Percentiles rank a stretch among this genome's conserved stretches.
These are phyloP conservation scores for Oceanodroma tethys DNA, from an alignment of 2,113 vertebrate species.

Conservation along the genomic window DNA sequence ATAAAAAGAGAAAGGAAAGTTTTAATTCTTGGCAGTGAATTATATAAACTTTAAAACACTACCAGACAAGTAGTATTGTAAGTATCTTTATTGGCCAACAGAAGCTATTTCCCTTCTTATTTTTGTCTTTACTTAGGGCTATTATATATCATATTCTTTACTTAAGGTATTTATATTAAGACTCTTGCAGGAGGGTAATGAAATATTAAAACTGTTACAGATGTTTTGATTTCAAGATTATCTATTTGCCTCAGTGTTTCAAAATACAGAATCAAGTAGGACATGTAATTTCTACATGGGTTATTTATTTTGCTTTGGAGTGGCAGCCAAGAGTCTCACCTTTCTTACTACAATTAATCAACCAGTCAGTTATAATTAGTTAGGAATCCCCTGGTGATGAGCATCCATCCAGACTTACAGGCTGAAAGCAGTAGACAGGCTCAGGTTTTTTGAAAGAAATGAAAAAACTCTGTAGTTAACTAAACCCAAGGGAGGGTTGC, in stretches of 20 bases:
- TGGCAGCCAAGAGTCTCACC: neutral
- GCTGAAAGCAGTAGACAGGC: neutral
- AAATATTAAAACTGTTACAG: neutral
- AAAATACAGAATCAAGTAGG: neutral
- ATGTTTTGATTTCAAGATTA: neutral
- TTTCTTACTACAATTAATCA: neutral
- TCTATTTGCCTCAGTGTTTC: neutral
- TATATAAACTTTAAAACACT: neutral
- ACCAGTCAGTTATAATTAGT: neutral
- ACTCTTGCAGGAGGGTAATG: neutral
- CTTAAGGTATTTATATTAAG: neutral
- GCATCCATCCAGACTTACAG: neutral
- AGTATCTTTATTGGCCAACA: neutral
- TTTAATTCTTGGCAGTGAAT: neutral
- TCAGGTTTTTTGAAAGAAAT: neutral
- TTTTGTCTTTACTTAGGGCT: neutral
- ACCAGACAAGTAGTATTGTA: neutral
- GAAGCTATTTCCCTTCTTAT: neutral
- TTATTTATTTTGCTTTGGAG: neutral
- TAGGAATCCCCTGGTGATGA: neutral
- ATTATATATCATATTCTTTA: neutral
- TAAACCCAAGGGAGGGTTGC: neutral
- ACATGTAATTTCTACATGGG: neutral
- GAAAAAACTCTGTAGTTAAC: neutral
- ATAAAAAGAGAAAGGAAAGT: neutral